Base-by-base conservation (phyloP, 53 echinoderm and acorn worm genomes). In the Pentamera pediparva region DNA sequence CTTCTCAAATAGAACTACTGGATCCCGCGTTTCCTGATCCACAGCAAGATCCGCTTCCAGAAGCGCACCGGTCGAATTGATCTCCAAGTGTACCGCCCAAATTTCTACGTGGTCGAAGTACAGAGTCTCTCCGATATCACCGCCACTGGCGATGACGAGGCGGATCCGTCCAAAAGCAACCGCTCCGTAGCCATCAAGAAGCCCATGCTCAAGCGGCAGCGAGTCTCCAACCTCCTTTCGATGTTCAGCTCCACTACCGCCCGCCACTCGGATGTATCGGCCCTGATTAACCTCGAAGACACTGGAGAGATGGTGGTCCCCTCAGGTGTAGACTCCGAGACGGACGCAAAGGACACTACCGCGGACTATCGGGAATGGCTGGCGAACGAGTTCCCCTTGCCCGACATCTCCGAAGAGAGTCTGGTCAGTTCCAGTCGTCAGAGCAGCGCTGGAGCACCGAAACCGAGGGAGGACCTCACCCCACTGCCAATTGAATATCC, bases 1-100 rank as follows among this genome's bases (percentile, higher is more conserved):
- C n/a, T n/a, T n/a, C n/a, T n/a, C n/a, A n/a, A n/a, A n/a, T 79
- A 91, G 79, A 98, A 89, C 69, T 98, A 98, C 79, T 98, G 98
- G 98, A 82, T 89, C 33, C 92, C 98, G 13, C 53, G 98, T 17
- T 98, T 82, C 49, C 45, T 98, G 28, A 79, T 92, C 64, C 92
- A 92, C 64, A 86, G 86, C 54, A 98, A 98, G 65, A 59, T 78
- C 13, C 62, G 39, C 28, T 84, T 78, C 28, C 52, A 76, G 56
- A 92, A 65, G 61, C 75, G 51, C 30, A 39, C 76, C 5, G 62
- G 73, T 18, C 75, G 37, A 0, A 39, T 61, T 37, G 4, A 51
- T 20, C 67, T 87, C 11, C 52, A 41, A 7, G 82, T 84, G 1
- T 87, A 84, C 49, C 81, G 82, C 61, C 93, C 93, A 2, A 63